Conservation (phyloP, 2,113 vertebrate genomes). For the Scomber colias region DNA sequence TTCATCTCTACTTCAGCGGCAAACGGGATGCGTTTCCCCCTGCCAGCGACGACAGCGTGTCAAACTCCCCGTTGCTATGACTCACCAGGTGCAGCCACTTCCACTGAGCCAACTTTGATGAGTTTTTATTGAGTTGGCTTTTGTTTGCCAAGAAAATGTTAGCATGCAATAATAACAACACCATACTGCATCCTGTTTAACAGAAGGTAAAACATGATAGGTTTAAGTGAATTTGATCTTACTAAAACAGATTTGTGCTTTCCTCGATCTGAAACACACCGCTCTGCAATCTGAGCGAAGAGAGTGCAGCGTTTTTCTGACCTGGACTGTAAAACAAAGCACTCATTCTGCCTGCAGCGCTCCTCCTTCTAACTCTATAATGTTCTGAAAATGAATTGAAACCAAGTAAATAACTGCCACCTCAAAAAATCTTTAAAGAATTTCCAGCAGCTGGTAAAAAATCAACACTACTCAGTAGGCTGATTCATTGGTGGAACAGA, state of each 20-base stretch:
- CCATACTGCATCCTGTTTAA: background rate
- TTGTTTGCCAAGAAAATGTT: conserved; percentile 23
- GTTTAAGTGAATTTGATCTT: background rate
- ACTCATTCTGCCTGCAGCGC: too few relatives aligned
- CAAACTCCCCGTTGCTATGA: conserved; percentile 39
- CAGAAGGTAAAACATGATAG: background rate
- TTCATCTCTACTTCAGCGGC: conserved; percentile 49
- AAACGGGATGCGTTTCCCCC: conserved; percentile 22
- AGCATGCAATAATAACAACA: background rate
- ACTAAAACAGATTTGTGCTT: background rate
- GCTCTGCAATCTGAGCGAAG: background rate
- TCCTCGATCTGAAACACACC: background rate
- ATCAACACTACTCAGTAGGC: too few relatives aligned
- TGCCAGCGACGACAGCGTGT: conserved; percentile 21
- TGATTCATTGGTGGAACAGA: too few relatives aligned
- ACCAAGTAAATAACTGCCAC: background rate
- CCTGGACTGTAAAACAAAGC: too few relatives aligned
- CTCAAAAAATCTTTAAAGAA: background rate
- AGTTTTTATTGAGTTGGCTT: conserved; percentile 29
- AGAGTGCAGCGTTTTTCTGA: background rate
- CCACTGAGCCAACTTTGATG: conserved; percentile 28
- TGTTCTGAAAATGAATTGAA: background rate
- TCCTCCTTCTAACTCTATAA: background rate
- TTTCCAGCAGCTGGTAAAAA: background rate
- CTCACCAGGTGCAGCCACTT: conserved; percentile 46